Evolutionary conservation across 2,888 invertebrate species (phyloP).

Genomic region (Pterostichus niger): DNA sequence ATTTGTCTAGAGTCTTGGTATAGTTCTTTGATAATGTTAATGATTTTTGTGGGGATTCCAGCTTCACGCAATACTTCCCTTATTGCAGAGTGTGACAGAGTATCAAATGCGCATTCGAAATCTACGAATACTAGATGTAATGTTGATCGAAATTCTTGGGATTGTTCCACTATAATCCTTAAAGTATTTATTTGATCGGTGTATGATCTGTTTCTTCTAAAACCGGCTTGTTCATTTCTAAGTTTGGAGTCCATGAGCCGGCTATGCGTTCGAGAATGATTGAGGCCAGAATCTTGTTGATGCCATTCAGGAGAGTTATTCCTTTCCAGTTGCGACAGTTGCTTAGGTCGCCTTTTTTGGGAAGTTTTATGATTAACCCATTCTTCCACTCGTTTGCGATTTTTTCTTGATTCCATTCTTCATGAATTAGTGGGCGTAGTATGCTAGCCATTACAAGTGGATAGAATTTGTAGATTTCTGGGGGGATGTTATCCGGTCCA

Average conservation of each 20-base stretch:
- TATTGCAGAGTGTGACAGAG: neutral
- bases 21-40: slow-evolving; percentile 10
- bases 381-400: neutral
- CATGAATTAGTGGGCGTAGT: neutral
- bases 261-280: neutral
- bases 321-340: neutral
- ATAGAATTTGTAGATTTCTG: neutral
- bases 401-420: neutral
- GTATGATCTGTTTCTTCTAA: too few relatives aligned
- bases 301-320: neutral
- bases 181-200: too few relatives aligned
- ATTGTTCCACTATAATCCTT: too few relatives aligned
- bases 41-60: slow-evolving; percentile 12
- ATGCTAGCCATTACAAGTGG: neutral
- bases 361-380: too few relatives aligned
- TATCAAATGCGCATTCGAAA: slow-evolving; percentile 17
- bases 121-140: too few relatives aligned
- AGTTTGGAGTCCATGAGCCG: neutral
- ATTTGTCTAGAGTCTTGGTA: neutral
- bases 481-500: neutral
- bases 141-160: too few relatives aligned
- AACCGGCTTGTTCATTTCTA: slow-evolving; percentile 4
- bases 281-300: neutral
- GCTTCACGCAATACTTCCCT: neutral
- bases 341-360: neutral